A percentile compares a stretch with the other conserved stretches of the same genome.
These are phyloP conservation scores for Boloria euphrosyne DNA, from an alignment of 2,888 invertebrate species.

Conservation along the genomic window DNA sequence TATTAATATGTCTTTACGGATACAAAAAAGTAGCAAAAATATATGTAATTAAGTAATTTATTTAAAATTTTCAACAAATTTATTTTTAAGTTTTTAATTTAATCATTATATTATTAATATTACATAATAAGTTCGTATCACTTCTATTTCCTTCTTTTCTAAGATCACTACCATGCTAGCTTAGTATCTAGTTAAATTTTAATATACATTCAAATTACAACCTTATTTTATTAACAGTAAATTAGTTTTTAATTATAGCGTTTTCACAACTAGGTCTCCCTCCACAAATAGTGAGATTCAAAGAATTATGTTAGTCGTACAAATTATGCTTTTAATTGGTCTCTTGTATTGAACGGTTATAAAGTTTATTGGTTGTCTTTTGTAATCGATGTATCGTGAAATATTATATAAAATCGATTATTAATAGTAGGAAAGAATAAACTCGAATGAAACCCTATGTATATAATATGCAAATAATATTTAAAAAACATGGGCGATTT, in stretches of 20 bases:
- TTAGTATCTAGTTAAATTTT: constrained; percentile 15
- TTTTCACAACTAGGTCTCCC: constrained; percentile 15
- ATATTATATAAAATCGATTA: constrained; percentile 7
- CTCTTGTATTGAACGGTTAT: constrained; percentile 24
- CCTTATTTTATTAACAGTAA: constrained; percentile 10
- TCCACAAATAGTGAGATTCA: constrained; percentile 15
- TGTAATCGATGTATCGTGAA: constrained; percentile 8
- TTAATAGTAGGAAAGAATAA: background rate
- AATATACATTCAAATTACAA: constrained; percentile 25
- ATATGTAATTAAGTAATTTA: too few species aligned
- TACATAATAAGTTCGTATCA: background rate
- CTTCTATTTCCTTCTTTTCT: constrained; percentile 17
- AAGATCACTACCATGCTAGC: constrained; percentile 9
- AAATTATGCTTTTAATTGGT: constrained; percentile 34
- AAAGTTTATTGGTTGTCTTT: constrained; percentile 21
- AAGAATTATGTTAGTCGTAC: constrained; percentile 31
- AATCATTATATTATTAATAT: too few species aligned
- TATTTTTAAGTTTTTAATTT: too few species aligned
- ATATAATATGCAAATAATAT: too few species aligned
- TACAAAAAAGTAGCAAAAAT: too few species aligned
- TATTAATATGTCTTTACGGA: too few species aligned
- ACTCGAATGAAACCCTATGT: too few species aligned
- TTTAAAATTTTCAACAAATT: too few species aligned
- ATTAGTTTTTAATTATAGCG: constrained; percentile 10
- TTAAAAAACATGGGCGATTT: too few species aligned